A percentile compares a stretch with the other conserved stretches of the same genome.
Evolutionary conservation across 2,888 invertebrate species (phyloP).

Genomic region (Linyphia triangularis): DNA sequence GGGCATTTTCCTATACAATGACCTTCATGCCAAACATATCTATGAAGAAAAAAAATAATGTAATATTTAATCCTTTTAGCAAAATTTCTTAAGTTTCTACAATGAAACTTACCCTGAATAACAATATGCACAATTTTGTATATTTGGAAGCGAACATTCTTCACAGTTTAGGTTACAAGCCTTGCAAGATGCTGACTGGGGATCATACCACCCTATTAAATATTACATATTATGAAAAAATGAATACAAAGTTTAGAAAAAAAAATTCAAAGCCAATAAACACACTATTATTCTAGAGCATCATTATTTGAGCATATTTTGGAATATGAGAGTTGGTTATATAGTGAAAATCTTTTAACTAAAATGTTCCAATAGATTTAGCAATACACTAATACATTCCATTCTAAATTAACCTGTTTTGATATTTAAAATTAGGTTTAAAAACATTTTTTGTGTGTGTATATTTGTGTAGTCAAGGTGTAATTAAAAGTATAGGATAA

Average conservation of each 20-base stretch:
- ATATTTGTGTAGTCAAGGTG: too few relatives aligned
- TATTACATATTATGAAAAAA: neutral
- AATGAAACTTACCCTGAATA: slow-evolving; percentile 8
- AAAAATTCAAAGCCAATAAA: neutral
- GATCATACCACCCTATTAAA: slow-evolving; percentile 31
- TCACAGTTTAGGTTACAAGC: slow-evolving; percentile 76
- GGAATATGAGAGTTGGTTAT: too few relatives aligned
- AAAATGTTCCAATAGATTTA: too few relatives aligned
- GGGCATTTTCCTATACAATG: slow-evolving; percentile 71
- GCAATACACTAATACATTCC: too few relatives aligned
- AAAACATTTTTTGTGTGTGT: too few relatives aligned
- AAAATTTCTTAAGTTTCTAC: neutral
- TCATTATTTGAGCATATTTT: too few relatives aligned
- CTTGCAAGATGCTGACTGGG: slow-evolving; percentile 44
- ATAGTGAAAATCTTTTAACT: too few relatives aligned
- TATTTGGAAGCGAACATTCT: slow-evolving; percentile 69
- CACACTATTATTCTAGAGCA: too few relatives aligned
- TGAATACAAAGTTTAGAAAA: neutral
- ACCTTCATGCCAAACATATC: slow-evolving; percentile 52
- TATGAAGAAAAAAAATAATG: neutral
- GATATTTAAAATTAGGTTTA: too few relatives aligned
- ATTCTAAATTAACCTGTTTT: too few relatives aligned
- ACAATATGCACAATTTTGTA: slow-evolving; percentile 69
- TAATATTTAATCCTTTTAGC: neutral
- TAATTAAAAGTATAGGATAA: too few relatives aligned